These are phyloP conservation scores for Actinopyga echinites DNA, from an alignment of 53 echinoderm and acorn worm genomes.

Conservation along the genomic window DNA sequence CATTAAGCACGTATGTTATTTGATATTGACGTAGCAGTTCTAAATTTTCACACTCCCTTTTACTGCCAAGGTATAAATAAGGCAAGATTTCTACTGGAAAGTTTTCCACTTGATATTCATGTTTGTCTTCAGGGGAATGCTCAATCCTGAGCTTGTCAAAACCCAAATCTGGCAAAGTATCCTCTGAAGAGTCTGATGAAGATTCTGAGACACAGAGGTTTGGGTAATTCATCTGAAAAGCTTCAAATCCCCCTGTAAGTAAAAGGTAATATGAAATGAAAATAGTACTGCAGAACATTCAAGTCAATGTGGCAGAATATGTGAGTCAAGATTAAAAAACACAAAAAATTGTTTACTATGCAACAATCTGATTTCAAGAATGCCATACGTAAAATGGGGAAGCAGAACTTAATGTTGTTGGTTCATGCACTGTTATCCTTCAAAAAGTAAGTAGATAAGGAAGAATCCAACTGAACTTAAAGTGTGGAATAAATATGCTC, in stretches of 20 bases:
- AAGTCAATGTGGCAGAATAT: too few species aligned
- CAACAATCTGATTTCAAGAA: too few species aligned
- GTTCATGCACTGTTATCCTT: too few species aligned
- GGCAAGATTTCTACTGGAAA: slow-evolving; percentile 96
- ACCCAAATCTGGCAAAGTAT: slow-evolving; percentile 73
- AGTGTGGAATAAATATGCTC: too few species aligned
- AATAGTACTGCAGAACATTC: background rate
- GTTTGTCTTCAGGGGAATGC: slow-evolving; percentile 60
- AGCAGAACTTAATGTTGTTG: too few species aligned
- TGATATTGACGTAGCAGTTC: slow-evolving; percentile 79
- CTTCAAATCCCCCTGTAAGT: slow-evolving; percentile 78
- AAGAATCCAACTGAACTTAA: too few species aligned
- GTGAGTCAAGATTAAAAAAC: too few species aligned
- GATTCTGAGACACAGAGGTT: slow-evolving; percentile 65
- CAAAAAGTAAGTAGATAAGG: too few species aligned
- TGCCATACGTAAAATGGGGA: too few species aligned
- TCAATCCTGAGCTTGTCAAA: slow-evolving; percentile 90
- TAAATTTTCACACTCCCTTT: slow-evolving; percentile 87
- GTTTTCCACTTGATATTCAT: slow-evolving; percentile 91
- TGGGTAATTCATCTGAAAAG: slow-evolving; percentile 70
- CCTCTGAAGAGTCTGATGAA: slow-evolving; percentile 63
- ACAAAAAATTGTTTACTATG: too few species aligned
- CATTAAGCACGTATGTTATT: slow-evolving; percentile 85
- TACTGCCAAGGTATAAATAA: slow-evolving; percentile 87
- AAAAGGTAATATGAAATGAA: background rate